Evolutionary conservation across 2,888 invertebrate genomes (phyloP), one percentile per base, ranked within the genome.

Genomic region (Aleiodes alternator): DNA sequence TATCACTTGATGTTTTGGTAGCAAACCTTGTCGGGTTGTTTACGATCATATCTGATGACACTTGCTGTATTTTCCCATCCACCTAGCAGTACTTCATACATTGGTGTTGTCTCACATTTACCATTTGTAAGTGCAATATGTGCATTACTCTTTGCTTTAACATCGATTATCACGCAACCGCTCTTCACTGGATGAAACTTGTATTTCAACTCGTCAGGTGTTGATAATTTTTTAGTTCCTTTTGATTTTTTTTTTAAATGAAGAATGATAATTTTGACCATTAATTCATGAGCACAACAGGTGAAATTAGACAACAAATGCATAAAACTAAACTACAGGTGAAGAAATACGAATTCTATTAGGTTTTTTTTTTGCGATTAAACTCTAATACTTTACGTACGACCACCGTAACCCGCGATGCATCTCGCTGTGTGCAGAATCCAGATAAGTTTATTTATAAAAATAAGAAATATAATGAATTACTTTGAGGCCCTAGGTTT

Each of bases 41-140:
- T 91, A 81, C 92, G 91, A 90, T 92, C 91, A 87, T 92, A 90
- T 86, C 93, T 92, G 87, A 93, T 93, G 79, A 92, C 93, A 53
- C 93, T 93, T 81, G 92, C 91, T 64, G 90, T 91, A 87, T 94
- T 94, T 78, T 92, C 92, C 94, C 94, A 94, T 77, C 94, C 94
- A 70, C 94, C 94, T 81, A 94, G 91, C 82, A 94, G 91, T 80
- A 94, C 90, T 90, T 94, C 94, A 86, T 93, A 93, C 90, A 93
- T 93, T 34, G 92, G 92, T 81, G 92, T 91, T 75, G 92, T 90
- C 84, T 93, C 93, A 55, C 88, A 90, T 68, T 92, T 91, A 16
- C 89, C 91, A 80, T 88, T 85, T 56, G 93, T 91, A 79, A 94
- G 90, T 78, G 92, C 92, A 78, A 94, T 85, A 88, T 94, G 94